Evolutionary conservation across 2,113 vertebrate genomes (phyloP).

Genomic region (Lonchura striata): DNA sequence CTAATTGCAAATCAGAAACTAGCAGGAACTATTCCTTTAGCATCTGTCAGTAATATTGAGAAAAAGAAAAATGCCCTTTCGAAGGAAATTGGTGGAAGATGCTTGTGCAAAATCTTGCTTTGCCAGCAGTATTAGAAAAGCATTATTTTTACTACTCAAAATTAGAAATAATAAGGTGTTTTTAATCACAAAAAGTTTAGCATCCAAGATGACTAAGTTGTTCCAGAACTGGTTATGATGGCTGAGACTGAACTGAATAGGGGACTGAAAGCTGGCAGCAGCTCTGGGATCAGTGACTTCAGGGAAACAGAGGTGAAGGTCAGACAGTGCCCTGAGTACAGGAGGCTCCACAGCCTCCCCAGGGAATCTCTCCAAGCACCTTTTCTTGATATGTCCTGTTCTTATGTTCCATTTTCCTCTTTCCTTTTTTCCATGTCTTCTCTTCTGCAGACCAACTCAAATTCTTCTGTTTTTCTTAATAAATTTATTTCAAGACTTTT

Average conservation of each 20-base stretch:
- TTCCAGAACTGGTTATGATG: neutral
- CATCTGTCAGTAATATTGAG: neutral
- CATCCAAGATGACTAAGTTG: neutral
- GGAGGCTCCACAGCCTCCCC: neutral
- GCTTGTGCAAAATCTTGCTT: neutral
- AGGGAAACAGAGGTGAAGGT: neutral
- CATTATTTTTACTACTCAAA: neutral
- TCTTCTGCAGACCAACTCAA: neutral
- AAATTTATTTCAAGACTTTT: neutral
- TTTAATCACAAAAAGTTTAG: neutral
- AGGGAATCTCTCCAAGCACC: neutral
- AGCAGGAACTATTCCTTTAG: neutral
- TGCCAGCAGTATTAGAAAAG: neutral
- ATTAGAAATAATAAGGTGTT: neutral
- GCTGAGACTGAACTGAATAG: neutral
- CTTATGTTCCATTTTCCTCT: neutral
- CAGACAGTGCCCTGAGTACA: neutral
- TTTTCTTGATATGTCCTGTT: neutral
- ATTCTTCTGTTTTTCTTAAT: neutral
- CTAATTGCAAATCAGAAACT: neutral
- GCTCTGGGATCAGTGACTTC: neutral
- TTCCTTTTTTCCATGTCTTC: neutral
- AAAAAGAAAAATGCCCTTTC: neutral
- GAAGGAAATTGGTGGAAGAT: neutral
- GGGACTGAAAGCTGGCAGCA: neutral